Conservation (phyloP, 2,113 vertebrate species). For the Erythrolamprus reginae region DNA sequence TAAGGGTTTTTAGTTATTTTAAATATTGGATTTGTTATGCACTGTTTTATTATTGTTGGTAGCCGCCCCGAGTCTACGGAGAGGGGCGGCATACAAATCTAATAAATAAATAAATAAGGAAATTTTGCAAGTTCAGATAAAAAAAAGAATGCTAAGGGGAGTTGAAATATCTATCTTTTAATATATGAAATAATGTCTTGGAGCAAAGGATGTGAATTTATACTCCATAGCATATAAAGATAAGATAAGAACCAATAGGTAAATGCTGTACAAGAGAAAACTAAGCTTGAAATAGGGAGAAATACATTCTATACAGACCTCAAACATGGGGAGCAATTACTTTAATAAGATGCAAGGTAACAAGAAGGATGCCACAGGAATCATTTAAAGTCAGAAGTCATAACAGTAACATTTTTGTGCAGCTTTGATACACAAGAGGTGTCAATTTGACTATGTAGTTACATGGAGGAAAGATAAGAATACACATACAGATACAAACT, state of each 20-base stretch:
- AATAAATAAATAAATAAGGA: too few species aligned
- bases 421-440: not conserved
- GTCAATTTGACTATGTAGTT: not conserved
- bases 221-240: not conserved
- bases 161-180: not conserved
- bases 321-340: not conserved
- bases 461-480: not conserved
- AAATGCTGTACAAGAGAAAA: not conserved
- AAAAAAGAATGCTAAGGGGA: not conserved
- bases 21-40: too few species aligned
- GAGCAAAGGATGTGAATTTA: not conserved
- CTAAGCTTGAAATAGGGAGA: not conserved
- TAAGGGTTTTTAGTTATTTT: too few species aligned
- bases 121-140: not conserved
- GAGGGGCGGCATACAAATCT: too few species aligned
- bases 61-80: too few species aligned
- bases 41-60: too few species aligned
- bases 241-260: not conserved
- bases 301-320: not conserved
- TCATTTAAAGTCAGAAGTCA: not conserved
- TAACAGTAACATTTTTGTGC: not conserved
- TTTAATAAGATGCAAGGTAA: not conserved
- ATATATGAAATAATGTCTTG: not conserved
- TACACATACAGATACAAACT: not conserved
- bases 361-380: not conserved